Percentiles rank a stretch among this genome's conserved stretches.
Conservation (phyloP, 2,797 vertebrate genomes). For the Halcyon smyrnensis region DNA sequence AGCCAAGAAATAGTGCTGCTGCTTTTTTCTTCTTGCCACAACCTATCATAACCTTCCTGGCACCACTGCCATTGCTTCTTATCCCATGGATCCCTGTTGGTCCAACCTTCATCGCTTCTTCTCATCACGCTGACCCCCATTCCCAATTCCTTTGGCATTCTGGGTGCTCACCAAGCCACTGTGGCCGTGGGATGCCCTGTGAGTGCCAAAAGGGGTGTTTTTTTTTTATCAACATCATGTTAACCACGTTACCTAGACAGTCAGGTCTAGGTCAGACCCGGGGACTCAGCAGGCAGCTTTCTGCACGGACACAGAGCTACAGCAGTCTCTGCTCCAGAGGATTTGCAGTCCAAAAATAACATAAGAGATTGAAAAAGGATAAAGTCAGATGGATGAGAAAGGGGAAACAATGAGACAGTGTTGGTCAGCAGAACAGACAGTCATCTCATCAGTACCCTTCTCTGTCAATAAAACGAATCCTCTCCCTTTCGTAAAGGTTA, state of each 20-base stretch:
- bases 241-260: neutral
- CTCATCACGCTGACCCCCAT: rapidly evolving
- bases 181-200: neutral
- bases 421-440: constrained; percentile 35
- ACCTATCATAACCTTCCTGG: neutral
- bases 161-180: neutral
- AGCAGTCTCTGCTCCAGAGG: neutral
- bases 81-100: neutral
- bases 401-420: constrained; percentile 1
- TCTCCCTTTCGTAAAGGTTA: constrained; percentile 20
- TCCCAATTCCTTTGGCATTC: neutral
- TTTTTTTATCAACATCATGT: neutral
- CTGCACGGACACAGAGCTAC: neutral
- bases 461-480: constrained; percentile 23
- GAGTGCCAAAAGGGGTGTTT: neutral
- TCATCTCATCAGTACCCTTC: constrained; percentile 10
- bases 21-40: neutral
- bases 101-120: neutral
- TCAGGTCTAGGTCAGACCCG: neutral
- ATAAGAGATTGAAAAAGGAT: constrained; percentile 17
- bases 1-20: neutral
- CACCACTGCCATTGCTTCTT: neutral
- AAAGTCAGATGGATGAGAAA: constrained; percentile 26
- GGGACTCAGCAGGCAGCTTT: neutral
- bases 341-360: constrained; percentile 47